Percentiles rank a stretch among this genome's conserved stretches.
Conservation (phyloP, 1,140 invertebrate species). For the Hypothenemus hampei region DNA sequence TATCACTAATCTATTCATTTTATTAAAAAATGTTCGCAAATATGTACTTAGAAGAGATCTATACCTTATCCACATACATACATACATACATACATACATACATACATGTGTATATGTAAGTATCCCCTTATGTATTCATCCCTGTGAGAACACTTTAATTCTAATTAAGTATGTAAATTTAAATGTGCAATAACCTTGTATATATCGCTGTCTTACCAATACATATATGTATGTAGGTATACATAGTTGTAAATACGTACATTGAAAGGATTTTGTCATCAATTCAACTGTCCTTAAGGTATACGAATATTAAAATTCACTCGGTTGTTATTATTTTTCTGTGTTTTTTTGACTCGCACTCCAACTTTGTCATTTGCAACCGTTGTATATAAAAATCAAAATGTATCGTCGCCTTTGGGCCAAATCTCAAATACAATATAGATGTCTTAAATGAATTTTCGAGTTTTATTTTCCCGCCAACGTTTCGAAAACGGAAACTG, state of each 20-base stretch:
- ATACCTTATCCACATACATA: no score
- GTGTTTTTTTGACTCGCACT: conserved; percentile 21
- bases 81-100: no score
- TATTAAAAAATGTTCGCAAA: no score
- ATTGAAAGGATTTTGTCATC: conserved; percentile 14
- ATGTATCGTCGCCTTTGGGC: background rate
- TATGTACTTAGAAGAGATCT: no score
- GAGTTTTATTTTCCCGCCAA: background rate
- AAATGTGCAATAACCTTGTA: conserved; percentile 47
- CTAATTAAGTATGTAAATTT: conserved; percentile 38
- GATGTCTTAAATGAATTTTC: background rate
- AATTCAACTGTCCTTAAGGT: conserved; percentile 33
- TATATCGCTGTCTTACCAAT: conserved; percentile 40
- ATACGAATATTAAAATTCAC: conserved; percentile 37
- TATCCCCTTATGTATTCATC: background rate
- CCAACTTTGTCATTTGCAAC: no score
- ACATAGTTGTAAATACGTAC: no score
- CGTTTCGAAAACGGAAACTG: background rate
- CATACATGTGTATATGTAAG: no score
- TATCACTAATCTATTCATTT: conserved; percentile 13
- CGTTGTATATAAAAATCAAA: background rate
- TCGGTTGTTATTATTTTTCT: conserved; percentile 18
- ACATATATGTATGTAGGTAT: conserved; percentile 46
- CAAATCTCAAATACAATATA: background rate
- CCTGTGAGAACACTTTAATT: background rate